Evolutionary conservation across 2,888 invertebrate genomes (phyloP), one percentile per base, ranked within the genome.

Genomic region (Malacosoma neustria): DNA sequence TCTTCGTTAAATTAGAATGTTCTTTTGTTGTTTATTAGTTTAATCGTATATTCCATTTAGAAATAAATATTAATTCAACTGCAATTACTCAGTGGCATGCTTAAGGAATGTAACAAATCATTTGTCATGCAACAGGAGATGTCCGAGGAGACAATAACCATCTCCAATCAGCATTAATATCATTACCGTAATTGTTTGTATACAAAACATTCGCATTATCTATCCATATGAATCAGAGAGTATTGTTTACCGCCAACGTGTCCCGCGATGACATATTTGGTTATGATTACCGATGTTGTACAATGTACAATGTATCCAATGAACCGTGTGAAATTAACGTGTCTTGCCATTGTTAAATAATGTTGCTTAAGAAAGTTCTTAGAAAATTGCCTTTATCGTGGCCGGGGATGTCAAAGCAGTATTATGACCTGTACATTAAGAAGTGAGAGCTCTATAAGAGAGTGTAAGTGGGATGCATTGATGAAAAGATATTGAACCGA

Each of bases 201-300:
- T 61, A 62, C 61, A 64, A 63, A 53, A 48, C 57, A 56, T 51
- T 58, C 62, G 60, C 59, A 62, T 67, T 71, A 66, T 61, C 54
- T 49, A 38, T n/a, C 42, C 33, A 53, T 49, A 60, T 76, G 73
- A 76, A 61, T 75, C 71, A 72, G 51, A 43, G 41, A 34, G 54
- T 57, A 71, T 73, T 76, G 72, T 73, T 71, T 66, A 61, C 59
- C 41, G 54, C 50, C 56, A 51, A 49, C 58, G 46, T 57, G 54
- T 57, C 54, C 58, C 49, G 50, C 41, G 47, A 44, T 51, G 56
- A 62, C 66, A 59, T 68, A 63, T 71, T 66, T 64, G 59, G 60
- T 53, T 49, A 49, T 52, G 54, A 46, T 54, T 49, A 49, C 52
- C 43, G 5, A 9, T 22, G 22, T 22, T 22, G 22, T 3, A 22